Evolutionary conservation across 2,888 invertebrate species (phyloP), one percentile per base, ranked within the genome.

Genomic region (Lutraria lutraria): DNA sequence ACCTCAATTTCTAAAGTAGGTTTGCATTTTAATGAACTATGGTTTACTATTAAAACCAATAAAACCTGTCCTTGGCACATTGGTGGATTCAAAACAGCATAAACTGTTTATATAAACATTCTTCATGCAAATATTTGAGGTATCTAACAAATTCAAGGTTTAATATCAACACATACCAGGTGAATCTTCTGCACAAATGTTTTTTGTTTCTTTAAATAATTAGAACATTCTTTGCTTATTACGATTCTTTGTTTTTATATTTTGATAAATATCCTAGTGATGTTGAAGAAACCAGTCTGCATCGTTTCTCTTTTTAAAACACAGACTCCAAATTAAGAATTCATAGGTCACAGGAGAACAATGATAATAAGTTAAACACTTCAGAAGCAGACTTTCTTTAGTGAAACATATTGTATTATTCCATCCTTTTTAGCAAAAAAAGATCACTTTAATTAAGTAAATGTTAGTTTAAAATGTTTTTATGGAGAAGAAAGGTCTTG

Each of bases 21-120:
- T 43, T 8, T 43, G 8, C 43, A 43, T 43, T 43, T 43, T 43
- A 43, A 43, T 43, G 8, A 43, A 43, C 43, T 43, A 43, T 4
- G 43, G 43, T 43, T 43, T 43, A 8, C 43, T 43, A 76, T 76
- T 19, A 34, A 76, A 76, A 34, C 31, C 76, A 31, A 31, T 34
- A 31, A 76, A 31, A 6, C 56, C 15, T 76, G 13, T n/a, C n/a
- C n/a, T 68, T 25, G n/a, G 63, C 63, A 68, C 63, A n/a, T 68
- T 25, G 16, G 31, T 19, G 10, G 76, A 3, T 76, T 76, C 34
- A 31, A 34, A 31, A 31, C 63, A 25, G 63, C 34, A 76, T 76
- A 76, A 76, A 76, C 25, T 76, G 76, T 76, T 76, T 76, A 76
- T 76, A 25, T 34, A 76, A 76, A 76, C 43, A n/a, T 21, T 81